A percentile compares a stretch with the other conserved stretches of the same genome.
phyloP scores from a whole-genome alignment of 2,797 vertebrate genomes.

The Tragopan temminckii region DNA sequence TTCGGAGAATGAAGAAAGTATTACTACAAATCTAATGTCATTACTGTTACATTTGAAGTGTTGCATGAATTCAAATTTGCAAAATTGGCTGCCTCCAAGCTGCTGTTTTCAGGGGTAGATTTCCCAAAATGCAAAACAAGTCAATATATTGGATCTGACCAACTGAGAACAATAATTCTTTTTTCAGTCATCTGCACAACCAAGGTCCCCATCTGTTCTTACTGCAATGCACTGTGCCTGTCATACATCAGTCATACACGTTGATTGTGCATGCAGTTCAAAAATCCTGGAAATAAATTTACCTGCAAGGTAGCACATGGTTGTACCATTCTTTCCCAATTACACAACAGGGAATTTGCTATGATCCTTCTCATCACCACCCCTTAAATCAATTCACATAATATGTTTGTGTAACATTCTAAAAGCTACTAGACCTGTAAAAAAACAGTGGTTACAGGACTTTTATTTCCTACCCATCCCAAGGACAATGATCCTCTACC shows the following conservation, averaged over 20 bases:
- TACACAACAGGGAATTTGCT: not conserved
- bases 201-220: not conserved
- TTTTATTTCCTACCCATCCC: too few relatives aligned
- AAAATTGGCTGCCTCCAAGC: not conserved
- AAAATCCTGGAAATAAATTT: not conserved
- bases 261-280: not conserved
- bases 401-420: not conserved
- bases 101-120: not conserved
- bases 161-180: not conserved
- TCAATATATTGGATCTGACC: not conserved
- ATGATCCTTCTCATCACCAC: not conserved
- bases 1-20: not conserved
- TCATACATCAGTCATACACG: fast-evolving
- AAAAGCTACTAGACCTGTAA: not conserved
- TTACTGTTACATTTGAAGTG: not conserved
- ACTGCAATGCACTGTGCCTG: not conserved
- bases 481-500: not conserved
- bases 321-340: not conserved
- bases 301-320: not conserved
- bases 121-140: not conserved
- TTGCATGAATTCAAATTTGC: not conserved
- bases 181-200: not conserved
- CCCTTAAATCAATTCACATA: not conserved
- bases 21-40: not conserved
- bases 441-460: not conserved